Percentiles rank a stretch among this genome's conserved stretches.
phyloP scores from a whole-genome alignment of 2,797 vertebrate genomes.

The Botia kubotai region DNA sequence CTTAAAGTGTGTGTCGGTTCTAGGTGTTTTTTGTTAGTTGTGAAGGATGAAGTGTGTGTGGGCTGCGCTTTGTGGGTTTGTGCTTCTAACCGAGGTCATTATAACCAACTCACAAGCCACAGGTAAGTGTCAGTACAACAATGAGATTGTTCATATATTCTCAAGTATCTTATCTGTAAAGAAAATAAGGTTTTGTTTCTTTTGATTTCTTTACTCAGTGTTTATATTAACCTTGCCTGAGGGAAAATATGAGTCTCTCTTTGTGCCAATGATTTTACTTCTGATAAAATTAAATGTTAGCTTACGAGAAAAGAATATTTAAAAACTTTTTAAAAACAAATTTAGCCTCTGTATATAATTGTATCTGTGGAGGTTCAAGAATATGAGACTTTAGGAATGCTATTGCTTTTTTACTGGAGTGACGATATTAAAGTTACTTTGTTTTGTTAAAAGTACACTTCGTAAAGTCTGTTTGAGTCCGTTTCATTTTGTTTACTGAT shows the following conservation, averaged over 20 bases:
- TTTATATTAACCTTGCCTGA: background rate
- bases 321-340: background rate
- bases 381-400: background rate
- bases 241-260: too few species aligned
- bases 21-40: conserved; percentile 6
- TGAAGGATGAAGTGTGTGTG: conserved; percentile 54
- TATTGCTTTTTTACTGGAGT: background rate
- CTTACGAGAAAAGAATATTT: background rate
- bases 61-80: conserved; percentile 46
- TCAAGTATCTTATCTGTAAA: background rate
- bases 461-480: background rate
- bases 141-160: background rate
- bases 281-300: background rate
- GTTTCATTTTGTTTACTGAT: background rate
- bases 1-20: conserved; percentile 25
- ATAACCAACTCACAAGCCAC: conserved; percentile 51
- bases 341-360: background rate
- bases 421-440: background rate
- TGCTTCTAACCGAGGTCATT: conserved; percentile 54
- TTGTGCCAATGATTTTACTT: background rate
- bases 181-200: background rate
- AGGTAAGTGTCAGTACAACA: conserved; percentile 50
- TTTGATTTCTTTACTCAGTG: background rate
- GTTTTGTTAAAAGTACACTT: background rate
- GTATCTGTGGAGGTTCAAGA: background rate